phyloP scores from a whole-genome alignment of 2,797 vertebrate genomes.

The Pelochelys cantorii region DNA sequence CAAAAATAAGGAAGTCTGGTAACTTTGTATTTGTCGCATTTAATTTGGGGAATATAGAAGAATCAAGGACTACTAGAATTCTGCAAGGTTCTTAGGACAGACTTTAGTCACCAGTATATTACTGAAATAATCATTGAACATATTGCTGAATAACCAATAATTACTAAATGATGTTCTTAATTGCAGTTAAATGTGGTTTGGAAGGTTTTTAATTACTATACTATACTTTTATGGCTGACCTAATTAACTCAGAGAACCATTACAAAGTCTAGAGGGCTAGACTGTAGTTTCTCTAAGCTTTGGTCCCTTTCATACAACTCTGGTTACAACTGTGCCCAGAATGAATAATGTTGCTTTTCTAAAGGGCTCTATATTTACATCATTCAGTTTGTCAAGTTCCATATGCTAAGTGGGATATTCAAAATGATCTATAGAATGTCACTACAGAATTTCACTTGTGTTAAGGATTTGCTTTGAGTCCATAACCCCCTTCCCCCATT shows the following conservation, averaged over 20 bases:
- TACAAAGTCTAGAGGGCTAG: not conserved
- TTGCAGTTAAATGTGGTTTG: conserved; percentile 1
- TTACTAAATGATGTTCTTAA: not conserved
- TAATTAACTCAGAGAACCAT: not conserved
- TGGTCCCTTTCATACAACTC: not conserved
- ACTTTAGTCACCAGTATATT: not conserved
- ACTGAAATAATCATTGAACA: conserved; percentile 42
- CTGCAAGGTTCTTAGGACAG: conserved; percentile 37
- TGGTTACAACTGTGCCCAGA: not conserved
- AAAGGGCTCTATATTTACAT: not conserved
- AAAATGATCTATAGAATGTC: not conserved
- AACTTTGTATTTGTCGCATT: conserved; percentile 19
- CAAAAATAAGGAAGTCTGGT: not conserved
- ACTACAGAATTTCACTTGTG: not conserved
- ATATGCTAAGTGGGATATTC: not conserved
- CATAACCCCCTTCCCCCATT: accelerated
- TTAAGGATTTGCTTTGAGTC: not conserved
- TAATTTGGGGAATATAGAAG: conserved; percentile 2
- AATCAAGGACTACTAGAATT: conserved; percentile 49
- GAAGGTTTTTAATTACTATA: not conserved
- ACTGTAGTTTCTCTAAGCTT: not conserved
- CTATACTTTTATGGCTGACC: not conserved
- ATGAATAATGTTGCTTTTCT: not conserved
- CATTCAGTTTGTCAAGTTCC: not conserved
- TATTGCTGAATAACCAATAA: not conserved